Evolutionary conservation across 2,113 vertebrate genomes (phyloP).

Genomic region (Eulemur macaco): DNA sequence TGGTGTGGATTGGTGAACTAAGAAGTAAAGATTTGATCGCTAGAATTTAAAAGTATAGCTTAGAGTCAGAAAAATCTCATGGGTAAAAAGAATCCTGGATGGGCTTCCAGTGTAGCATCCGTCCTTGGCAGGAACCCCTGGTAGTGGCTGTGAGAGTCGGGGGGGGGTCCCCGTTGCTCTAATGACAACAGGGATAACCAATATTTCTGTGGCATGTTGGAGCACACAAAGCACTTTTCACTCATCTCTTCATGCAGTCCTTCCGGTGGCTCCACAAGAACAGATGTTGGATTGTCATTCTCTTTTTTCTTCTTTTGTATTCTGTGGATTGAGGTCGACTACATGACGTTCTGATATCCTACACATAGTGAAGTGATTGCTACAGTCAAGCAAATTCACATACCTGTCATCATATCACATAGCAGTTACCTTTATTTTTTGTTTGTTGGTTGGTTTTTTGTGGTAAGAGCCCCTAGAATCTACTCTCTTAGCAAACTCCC

Average conservation of each 20-base stretch:
- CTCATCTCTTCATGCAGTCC: accelerated
- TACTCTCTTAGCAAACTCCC: neutral
- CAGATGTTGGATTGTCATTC: neutral
- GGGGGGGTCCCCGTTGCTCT: no score
- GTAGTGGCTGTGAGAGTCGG: neutral
- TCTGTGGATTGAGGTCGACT: neutral
- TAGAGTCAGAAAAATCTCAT: neutral
- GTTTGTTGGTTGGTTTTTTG: neutral
- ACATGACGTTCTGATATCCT: neutral
- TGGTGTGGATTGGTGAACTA: neutral
- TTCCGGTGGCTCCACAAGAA: no score
- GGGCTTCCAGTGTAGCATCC: accelerated
- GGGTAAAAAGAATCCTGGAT: neutral
- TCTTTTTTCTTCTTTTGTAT: neutral
- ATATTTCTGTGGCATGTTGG: neutral
- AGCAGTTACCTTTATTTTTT: neutral
- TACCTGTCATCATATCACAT: neutral
- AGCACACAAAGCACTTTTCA: neutral
- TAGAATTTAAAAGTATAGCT: neutral
- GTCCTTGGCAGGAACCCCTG: neutral
- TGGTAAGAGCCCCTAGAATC: neutral
- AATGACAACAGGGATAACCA: no score
- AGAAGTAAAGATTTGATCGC: neutral
- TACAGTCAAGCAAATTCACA: neutral
- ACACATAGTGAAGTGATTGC: neutral